Base-by-base conservation (phyloP, 2,888 invertebrate genomes). In the Ochropleura plecta region DNA sequence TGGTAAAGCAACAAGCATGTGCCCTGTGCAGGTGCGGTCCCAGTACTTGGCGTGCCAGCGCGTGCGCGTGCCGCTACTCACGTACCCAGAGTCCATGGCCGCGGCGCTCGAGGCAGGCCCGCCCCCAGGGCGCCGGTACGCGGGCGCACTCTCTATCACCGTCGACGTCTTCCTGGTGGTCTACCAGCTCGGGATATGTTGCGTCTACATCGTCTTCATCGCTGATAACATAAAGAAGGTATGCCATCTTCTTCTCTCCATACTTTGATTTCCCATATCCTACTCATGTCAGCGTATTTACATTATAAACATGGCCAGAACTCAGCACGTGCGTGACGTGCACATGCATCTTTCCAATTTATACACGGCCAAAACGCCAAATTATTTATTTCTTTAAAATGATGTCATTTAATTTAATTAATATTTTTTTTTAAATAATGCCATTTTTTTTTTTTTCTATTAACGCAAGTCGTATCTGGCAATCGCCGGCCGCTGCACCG, bases 121-220 rank as follows among this genome's bases (percentile, higher is more conserved):
- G 0, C 91, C 94, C 2, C 93, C 92, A 69, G 93, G 98, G 70
- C 97, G 97, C 81, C 95, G 95, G 78, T 97, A 98, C 85, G 97
- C 98, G 3, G 95, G 94, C 16, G 93, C 96, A 42, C 97, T 98
- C 60, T 97, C 97, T 94, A 95, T 95, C 90, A 94, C 97, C 65
- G 97, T 98, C 59, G 97, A 98, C 91, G 94, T 97, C 66, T 98
- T 98, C 93, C 96, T 98, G 82, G 97, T 98, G 86, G 96, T 98
- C 69, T 99, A 99, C 90, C 99, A 99, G 95, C 97, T 99, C 85
- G 99, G 99, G 73, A 98, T 99, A 85, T 99, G 99, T 93, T 99
- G 99, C 94, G 99, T 99, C 30, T 99, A 99, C 93, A 98, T 99
- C 57, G 98, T 99, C 0, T 99, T 99, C 93, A 98, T 99, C 74